Conservation (phyloP, 2,888 invertebrate genomes). For the Andrena marginata region DNA sequence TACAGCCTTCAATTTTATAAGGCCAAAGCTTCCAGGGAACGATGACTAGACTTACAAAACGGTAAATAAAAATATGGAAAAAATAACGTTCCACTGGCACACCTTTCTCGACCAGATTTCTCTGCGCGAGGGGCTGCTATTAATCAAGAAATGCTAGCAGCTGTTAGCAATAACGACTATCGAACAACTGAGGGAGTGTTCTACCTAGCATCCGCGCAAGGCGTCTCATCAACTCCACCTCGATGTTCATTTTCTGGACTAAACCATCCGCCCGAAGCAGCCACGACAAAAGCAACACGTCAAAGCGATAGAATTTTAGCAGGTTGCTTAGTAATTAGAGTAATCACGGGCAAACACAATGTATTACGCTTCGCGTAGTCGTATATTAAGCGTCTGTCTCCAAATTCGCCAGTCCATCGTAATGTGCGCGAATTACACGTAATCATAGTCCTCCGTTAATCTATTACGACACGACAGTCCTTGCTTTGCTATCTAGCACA, state of each 20-base stretch:
- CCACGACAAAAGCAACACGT: neutral
- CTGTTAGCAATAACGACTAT: constrained; percentile 9
- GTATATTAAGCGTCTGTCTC: neutral
- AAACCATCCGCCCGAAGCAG: neutral
- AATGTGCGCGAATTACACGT: neutral
- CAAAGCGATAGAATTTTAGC: constrained; percentile 30
- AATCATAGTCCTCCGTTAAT: constrained; percentile 1
- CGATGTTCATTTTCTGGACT: constrained; percentile 1
- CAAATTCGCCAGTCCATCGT: constrained; percentile 8
- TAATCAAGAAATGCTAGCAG: constrained; percentile 6
- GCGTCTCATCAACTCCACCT: constrained; percentile 3
- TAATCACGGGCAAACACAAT: neutral
- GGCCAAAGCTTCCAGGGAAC: too few species aligned
- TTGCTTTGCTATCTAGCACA: constrained; percentile 13
- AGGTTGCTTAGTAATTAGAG: constrained; percentile 15
- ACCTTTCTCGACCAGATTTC: neutral
- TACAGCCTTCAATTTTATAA: too few species aligned
- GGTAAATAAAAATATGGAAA: too few species aligned
- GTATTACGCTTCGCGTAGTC: neutral
- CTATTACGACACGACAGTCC: neutral
- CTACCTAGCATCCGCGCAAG: neutral
- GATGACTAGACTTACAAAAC: too few species aligned
- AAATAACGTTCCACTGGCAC: too few species aligned
- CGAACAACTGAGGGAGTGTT: neutral
- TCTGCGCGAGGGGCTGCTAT: neutral